Evolutionary conservation across 2,888 invertebrate species (phyloP).

Genomic region (Plagiodera versicolora): DNA sequence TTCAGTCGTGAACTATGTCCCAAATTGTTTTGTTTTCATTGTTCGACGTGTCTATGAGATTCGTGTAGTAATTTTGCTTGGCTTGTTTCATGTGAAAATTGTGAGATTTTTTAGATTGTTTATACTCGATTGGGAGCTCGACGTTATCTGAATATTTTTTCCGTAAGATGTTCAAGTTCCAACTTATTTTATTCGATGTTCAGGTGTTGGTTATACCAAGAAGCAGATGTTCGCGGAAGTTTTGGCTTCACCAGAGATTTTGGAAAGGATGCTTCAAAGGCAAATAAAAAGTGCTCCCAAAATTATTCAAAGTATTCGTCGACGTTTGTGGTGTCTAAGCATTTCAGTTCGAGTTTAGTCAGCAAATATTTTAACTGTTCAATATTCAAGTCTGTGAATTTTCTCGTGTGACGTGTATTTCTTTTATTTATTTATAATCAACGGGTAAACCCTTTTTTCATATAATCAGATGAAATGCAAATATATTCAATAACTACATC

Average conservation of each 20-base stretch:
- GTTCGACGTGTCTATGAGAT: too few relatives aligned
- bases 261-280: conserved; percentile 1
- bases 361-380: not conserved
- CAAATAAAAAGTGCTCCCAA: conserved; percentile 3
- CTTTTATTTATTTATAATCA: too few relatives aligned
- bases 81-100: not conserved
- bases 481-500: too few relatives aligned
- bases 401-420: not conserved
- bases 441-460: too few relatives aligned
- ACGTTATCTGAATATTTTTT: not conserved
- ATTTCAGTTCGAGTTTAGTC: not conserved
- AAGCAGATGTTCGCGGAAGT: not conserved
- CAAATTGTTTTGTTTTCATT: too few relatives aligned
- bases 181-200: not conserved
- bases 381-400: not conserved
- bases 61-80: not conserved
- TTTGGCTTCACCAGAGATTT: not conserved
- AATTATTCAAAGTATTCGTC: not conserved
- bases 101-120: not conserved
- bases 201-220: not conserved
- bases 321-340: not conserved
- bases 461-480: too few relatives aligned
- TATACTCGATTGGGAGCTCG: not conserved
- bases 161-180: not conserved
- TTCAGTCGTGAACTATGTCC: too few relatives aligned